Base-by-base conservation (phyloP, 2,113 vertebrate species). In the Dissostichus mawsoni region DNA sequence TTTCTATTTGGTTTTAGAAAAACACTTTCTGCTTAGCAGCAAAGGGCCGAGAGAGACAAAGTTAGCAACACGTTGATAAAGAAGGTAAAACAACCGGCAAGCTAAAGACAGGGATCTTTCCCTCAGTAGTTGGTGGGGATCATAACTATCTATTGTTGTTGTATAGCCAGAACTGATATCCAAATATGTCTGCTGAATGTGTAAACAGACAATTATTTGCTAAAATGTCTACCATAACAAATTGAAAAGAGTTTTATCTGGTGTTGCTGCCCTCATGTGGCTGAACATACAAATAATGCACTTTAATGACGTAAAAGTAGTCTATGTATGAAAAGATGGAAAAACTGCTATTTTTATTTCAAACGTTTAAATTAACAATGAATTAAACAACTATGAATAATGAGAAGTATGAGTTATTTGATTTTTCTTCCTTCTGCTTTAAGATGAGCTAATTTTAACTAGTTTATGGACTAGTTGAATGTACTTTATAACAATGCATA, bases 231-330 rank as follows among this genome's bases (percentile, higher is more conserved):
- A 10, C 2, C 11, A 53, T 50, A 52, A 9, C 1, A 23, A 5
- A 1, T 33, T 62, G 9, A 55, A 20, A 20, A 16, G n/a, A 3
- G n/a, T 20, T 56, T 51, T 12, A 50, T 18, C 4, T 48, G 7
- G 6, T 29, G 68, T 8, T 74, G 16, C 58, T 81, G 72, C 57
- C 65, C 48, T 44, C 41, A 48, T 25, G 50, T 57, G 72, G 64
- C 8, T 41, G 23, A 50, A 56, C 10, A 45, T 25, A 2, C n/a
- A 52, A 41, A 41, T 41, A 41, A 41, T 41, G 36, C 36, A 47
- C 7, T 41, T 41, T 29, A 57, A 11, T 11, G 14, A 56, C 33
- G 23, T 25, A 74, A 45, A 52, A 41, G 8, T 11, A 44, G 29
- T 29, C 29, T 4, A 29, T 29, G 29, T 29, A 3, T 29, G 29